Base-by-base conservation (phyloP, 2,888 invertebrate genomes). In the Slavum lentiscoides region DNA sequence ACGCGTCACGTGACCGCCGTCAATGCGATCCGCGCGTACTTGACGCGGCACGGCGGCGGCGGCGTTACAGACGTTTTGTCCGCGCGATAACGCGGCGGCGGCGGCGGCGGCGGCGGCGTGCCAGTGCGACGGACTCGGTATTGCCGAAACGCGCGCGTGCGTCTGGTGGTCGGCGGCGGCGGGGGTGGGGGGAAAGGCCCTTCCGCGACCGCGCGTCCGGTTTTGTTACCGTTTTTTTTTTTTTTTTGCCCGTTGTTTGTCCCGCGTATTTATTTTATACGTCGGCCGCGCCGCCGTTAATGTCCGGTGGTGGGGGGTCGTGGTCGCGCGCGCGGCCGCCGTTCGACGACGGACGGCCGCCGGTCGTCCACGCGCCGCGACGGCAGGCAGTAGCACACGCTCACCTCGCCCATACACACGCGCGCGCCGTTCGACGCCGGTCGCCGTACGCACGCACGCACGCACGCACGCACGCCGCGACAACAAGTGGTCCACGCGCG, bases 321-420 rank as follows among this genome's bases (percentile, higher is more conserved):
- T 19, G 55, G 75, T 72, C 69, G 72, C 72, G 70, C 59, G 80
- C 69, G 70, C 81, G 69, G 66, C 64, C 82, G 82, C 77, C 62
- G 66, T 72, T 39, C 70, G 66, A 17, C 74, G 68, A 58, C 81
- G 55, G 64, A 55, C 82, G 82, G 64, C 74, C 82, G 82, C 53
- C 81, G 76, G 81, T 76, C 82, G 83, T 82, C 81, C 83, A 69
- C 75, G 75, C 83, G 74, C 62, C 83, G 74, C 62, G 74, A 23
- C 82, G 81, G 66, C 77, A 76, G 81, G 66, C 77, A 76, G 82
- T 75, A 77, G 82, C 82, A 82, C 82, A 64, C 77, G 70, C 19
- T 58, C 55, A 15, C 75, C 21, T 55, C 23, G 23, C 74, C 37
- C 13, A 23, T n/a, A 23, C 19, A 13, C 13, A 74, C 59, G 23